Evolutionary conservation across 2,888 invertebrate species (phyloP), one percentile per base, ranked within the genome.

Genomic region (Parnassius smintheus): DNA sequence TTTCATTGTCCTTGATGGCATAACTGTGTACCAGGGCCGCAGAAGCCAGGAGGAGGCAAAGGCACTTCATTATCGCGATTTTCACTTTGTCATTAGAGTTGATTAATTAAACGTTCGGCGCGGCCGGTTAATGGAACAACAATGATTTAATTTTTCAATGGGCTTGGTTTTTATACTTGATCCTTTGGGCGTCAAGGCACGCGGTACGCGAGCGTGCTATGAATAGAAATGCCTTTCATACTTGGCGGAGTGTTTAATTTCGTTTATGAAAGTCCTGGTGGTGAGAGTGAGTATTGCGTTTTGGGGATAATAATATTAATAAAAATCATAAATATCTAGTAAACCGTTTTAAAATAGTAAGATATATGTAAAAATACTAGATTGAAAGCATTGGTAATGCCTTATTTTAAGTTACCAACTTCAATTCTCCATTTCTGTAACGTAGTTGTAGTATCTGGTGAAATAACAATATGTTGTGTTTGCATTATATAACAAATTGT

Each of bases 81-180:
- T 78, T 81, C 84, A 88, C 87, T 85, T 75, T 86, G 74, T 86
- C 89, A 91, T 90, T 88, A 85, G 86, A 75, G 81, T 81, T 77
- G 75, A 77, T 85, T 90, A 89, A 88, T 91, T 88, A 83, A 72
- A 87, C 87, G 90, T 88, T 77, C 81, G 78, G 73, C 81, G 75
- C 80, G 83, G 77, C 75, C 84, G 84, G 85, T 89, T 89, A 91
- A 90, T 90, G 86, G 90, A 83, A 81, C 85, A 88, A 89, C 89
- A 91, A 86, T 91, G 91, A 91, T 89, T 91, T 86, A 91, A 91
- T 90, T 91, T 91, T 91, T 88, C 86, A 82, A 91, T 93, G 93
- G 93, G 93, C 93, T 94, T 93, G 93, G 94, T 94, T 92, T 92
- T 92, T 94, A 94, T 94, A 94, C 83, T 86, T 83, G 86, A 83